These are phyloP conservation scores for Phaonia tiefii DNA, from an alignment of 2,888 invertebrate genomes.

Conservation along the genomic window DNA sequence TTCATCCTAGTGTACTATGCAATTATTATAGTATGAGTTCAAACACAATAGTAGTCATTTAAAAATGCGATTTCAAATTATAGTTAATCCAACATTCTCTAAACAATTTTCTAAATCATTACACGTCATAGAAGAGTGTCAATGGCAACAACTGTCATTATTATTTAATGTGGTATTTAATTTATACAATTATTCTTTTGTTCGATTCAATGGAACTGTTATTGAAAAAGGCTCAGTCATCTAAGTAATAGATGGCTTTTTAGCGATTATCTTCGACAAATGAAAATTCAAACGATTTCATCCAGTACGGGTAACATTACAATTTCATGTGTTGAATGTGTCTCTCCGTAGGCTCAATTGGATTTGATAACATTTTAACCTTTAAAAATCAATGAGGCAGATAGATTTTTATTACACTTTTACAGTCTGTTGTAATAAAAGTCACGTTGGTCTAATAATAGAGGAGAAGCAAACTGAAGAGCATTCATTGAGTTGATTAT, in stretches of 20 bases:
- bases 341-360: background rate
- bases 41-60: too few relatives aligned
- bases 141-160: slow-evolving; percentile 5
- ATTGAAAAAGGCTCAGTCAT: background rate
- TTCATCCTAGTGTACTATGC: too few relatives aligned
- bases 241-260: background rate
- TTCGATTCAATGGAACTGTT: background rate
- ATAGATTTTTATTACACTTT: too few relatives aligned
- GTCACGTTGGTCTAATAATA: too few relatives aligned
- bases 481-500: background rate
- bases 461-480: too few relatives aligned
- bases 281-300: too few relatives aligned
- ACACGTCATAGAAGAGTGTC: background rate
- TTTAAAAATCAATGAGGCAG: background rate
- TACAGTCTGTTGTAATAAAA: background rate
- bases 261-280: background rate
- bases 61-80: background rate
- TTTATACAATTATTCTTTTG: background rate
- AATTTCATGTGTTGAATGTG: too few relatives aligned
- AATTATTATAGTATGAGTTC: too few relatives aligned
- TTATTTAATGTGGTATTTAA: slow-evolving; percentile 5
- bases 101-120: slow-evolving; percentile 8
- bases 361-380: background rate
- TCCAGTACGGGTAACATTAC: too few relatives aligned
- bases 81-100: background rate